Percentiles rank a stretch among this genome's conserved stretches.
phyloP scores from a whole-genome alignment of 2,797 vertebrate species.

The Nyctalus aviator region DNA sequence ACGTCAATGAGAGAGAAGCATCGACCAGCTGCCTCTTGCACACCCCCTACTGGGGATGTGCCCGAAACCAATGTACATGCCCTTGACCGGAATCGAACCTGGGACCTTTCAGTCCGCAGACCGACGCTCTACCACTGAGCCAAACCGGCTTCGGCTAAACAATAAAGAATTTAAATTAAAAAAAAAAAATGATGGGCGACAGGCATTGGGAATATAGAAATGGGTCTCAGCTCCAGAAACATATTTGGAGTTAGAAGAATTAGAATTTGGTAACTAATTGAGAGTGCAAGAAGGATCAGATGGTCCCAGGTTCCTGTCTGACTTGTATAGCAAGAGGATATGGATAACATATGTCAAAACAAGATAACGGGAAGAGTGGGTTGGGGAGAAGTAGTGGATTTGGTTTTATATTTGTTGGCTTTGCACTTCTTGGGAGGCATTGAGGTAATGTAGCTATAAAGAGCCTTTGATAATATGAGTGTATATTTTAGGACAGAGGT shows the following conservation, averaged over 20 bases:
- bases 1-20: too few relatives aligned
- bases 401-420: conserved; percentile 28
- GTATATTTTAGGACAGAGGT: neutral
- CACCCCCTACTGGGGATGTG: too few relatives aligned
- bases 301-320: neutral
- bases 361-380: neutral
- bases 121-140: too few relatives aligned
- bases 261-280: neutral
- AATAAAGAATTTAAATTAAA: too few relatives aligned
- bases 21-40: too few relatives aligned
- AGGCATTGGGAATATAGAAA: neutral
- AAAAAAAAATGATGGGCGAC: neutral
- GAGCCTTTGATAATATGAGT: neutral
- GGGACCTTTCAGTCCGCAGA: too few relatives aligned
- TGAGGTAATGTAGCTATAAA: neutral
- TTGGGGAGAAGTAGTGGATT: neutral
- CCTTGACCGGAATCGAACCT: too few relatives aligned
- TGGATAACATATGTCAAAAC: neutral
- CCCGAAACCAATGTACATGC: too few relatives aligned
- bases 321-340: neutral
- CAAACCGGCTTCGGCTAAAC: too few relatives aligned
- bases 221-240: neutral
- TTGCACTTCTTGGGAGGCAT: neutral
- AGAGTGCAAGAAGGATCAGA: neutral
- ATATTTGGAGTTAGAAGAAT: conserved; percentile 17